Evolutionary conservation across 2,888 invertebrate genomes (phyloP).

Genomic region (Hypomecis atomaria): DNA sequence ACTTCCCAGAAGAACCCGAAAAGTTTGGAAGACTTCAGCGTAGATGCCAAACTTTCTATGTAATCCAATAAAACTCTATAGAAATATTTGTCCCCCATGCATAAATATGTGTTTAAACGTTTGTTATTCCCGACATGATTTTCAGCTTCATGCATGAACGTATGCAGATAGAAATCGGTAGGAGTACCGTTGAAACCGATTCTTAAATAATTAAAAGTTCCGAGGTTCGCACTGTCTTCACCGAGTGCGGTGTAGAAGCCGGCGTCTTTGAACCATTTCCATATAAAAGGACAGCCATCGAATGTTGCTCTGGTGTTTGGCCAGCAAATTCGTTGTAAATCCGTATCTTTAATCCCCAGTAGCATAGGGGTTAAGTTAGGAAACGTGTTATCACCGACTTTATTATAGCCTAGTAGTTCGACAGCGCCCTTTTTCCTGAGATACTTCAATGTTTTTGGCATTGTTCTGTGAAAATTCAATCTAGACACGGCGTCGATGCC

Average conservation of each 20-base stretch:
- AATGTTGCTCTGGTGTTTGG: conserved; percentile 84
- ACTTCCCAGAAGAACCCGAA: conserved; percentile 95
- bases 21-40: conserved; percentile 85
- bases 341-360: conserved; percentile 87
- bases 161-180: conserved; percentile 93
- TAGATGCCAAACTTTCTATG: conserved; percentile 85
- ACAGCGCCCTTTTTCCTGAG: conserved; percentile 87
- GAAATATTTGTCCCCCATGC: conserved; percentile 88
- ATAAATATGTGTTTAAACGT: conserved; percentile 87
- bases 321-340: conserved; percentile 87
- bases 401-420: conserved; percentile 95
- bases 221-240: conserved; percentile 92
- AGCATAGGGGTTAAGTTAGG: conserved; percentile 94
- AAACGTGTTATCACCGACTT: conserved; percentile 97
- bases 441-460: conserved; percentile 88
- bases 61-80: conserved; percentile 90
- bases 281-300: conserved; percentile 93
- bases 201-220: conserved; percentile 92
- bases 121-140: conserved; percentile 86
- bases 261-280: conserved; percentile 90
- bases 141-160: conserved; percentile 89
- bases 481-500: conserved; percentile 95
- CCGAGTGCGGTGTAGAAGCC: conserved; percentile 92
- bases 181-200: conserved; percentile 91
- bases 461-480: conserved; percentile 92